Evolutionary conservation across 2,797 vertebrate species (phyloP).

Genomic region (Hyperoplus lanceolatus): DNA sequence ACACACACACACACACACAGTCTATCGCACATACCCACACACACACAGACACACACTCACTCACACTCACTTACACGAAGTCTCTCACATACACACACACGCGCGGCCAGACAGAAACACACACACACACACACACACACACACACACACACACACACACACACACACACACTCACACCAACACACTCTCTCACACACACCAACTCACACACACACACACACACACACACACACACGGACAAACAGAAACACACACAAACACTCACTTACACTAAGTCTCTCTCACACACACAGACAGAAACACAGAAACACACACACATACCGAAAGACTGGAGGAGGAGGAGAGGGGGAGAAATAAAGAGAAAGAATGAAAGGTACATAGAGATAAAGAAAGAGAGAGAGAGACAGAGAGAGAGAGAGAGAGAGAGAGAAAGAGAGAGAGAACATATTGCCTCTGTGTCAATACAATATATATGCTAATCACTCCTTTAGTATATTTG

Average conservation of each 20-base stretch:
- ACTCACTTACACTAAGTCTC: no score
- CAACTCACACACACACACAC: no score
- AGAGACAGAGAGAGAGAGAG: constrained; percentile 23
- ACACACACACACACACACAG: neutral
- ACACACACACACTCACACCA: no score
- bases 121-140: no score
- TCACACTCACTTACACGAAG: no score
- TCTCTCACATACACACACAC: no score
- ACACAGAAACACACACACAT: neutral
- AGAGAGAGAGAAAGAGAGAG: constrained; percentile 54
- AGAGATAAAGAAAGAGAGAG: constrained; percentile 26
- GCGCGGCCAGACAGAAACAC: no score
- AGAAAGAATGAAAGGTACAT: constrained; percentile 9
- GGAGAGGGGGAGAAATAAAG: constrained; percentile 11
- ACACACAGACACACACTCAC: neutral
- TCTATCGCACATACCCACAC: no score
- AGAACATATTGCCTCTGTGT: constrained; percentile 77
- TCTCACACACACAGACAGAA: neutral
- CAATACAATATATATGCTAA: constrained; percentile 85
- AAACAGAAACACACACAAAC: no score
- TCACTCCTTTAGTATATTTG: constrained; percentile 76
- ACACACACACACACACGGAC: no score
- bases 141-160: no score
- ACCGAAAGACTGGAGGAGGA: neutral
- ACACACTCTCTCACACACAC: no score